Evolutionary conservation across 2,888 invertebrate genomes (phyloP), one percentile per base, ranked within the genome.

Genomic region (Tholera decimalis): DNA sequence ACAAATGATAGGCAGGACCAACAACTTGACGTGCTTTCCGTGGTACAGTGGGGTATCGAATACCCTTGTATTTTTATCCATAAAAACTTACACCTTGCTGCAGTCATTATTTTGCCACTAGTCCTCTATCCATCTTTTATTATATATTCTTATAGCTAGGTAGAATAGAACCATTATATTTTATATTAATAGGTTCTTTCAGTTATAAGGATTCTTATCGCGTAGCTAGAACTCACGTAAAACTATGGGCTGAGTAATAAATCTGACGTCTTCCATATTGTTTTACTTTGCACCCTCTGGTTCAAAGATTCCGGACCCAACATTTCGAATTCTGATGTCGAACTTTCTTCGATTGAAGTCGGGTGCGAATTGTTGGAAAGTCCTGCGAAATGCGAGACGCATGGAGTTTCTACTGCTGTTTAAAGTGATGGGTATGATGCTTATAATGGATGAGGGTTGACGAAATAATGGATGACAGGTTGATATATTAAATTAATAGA

Each of bases 181-280:
- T 1, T 47, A 47, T 11, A 18, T 11, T 28, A 28, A 18, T 28
- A 28, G 47, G 2, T 47, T 18, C 6, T 18, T 4, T n/a, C 68
- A 77, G 58, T 59, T 54, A 64, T 35, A 61, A 73, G 63, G 77
- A 80, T 84, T 79, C 70, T 59, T 76, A 82, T 78, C 81, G 82
- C 82, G 77, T 83, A 76, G 64, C 74, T 71, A 60, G 69, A 80
- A 83, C 80, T 83, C 83, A 83, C 80, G 82, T 85, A 57, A 64
- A 86, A 84, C 80, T 84, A 85, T 86, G 84, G 80, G 54, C 53
- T 41, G 68, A 84, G 82, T 82, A 80, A 83, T 85, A 81, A 80
- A 83, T 80, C 76, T 74, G 73, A 75, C 68, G 70, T 79, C 68
- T 76, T 79, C 79, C 68, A 80, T 84, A 80, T 84, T 79, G 80